A percentile compares a stretch with the other conserved stretches of the same genome.
phyloP scores from a whole-genome alignment of 1,140 invertebrate genomes.

The Zaprionus davidi region DNA sequence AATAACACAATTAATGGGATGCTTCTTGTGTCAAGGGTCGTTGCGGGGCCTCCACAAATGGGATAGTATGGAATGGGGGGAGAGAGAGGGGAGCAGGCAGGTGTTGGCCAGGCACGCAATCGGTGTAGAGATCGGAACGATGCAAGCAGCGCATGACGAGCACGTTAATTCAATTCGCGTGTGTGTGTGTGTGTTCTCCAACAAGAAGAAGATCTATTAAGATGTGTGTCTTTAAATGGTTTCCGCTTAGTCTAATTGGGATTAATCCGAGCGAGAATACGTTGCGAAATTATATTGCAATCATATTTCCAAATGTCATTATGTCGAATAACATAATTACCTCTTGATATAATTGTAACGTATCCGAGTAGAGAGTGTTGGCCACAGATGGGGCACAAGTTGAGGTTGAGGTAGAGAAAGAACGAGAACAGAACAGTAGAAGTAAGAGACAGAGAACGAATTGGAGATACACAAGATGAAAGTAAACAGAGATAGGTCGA shows the following conservation, averaged over 20 bases:
- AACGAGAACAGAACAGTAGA: too few species aligned
- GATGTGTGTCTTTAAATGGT: slow-evolving; percentile 13
- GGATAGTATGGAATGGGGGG: background rate
- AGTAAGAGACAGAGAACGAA: too few species aligned
- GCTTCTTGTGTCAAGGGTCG: slow-evolving; percentile 34
- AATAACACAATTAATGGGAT: slow-evolving; percentile 70
- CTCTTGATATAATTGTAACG: background rate
- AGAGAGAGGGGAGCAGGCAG: slow-evolving; percentile 16
- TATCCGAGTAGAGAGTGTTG: background rate
- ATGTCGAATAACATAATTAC: slow-evolving; percentile 18
- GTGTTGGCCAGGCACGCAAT: slow-evolving; percentile 21
- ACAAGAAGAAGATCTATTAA: background rate
- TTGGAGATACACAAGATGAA: too few species aligned
- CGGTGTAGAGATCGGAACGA: background rate
- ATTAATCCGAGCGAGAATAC: slow-evolving; percentile 5
- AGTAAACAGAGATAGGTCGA: too few species aligned
- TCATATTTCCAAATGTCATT: slow-evolving; percentile 19
- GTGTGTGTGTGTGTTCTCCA: background rate
- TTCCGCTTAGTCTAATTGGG: slow-evolving; percentile 20
- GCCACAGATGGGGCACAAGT: too few species aligned
- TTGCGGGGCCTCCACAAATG: background rate
- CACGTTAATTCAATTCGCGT: slow-evolving; percentile 26
- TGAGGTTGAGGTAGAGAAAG: too few species aligned
- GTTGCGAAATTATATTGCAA: slow-evolving; percentile 18
- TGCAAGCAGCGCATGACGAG: slow-evolving; percentile 8